Conservation (phyloP, 2,888 invertebrate species). For the Volucella inanis region DNA sequence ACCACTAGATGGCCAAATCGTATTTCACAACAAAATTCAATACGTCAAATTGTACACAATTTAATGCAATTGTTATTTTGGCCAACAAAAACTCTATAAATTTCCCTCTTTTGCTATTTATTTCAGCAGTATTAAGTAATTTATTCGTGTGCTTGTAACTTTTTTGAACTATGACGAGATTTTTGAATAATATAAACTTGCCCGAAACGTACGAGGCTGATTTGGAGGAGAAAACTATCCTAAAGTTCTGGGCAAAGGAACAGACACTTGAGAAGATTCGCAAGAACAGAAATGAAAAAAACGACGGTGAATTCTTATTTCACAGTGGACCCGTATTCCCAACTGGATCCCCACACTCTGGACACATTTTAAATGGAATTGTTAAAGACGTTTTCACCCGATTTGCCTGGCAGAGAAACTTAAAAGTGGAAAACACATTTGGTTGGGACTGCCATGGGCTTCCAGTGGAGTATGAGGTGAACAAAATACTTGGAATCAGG, state of each 20-base stretch:
- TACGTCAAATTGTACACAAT: conserved; percentile 27
- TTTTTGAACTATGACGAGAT: conserved; percentile 30
- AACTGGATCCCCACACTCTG: conserved; percentile 97
- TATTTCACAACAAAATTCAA: conserved; percentile 39
- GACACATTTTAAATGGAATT: conserved; percentile 96
- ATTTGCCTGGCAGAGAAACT: conserved; percentile 95
- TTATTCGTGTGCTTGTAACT: too few relatives aligned
- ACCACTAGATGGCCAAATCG: conserved; percentile 6
- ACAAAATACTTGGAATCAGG: conserved; percentile 92
- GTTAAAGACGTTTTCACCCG: conserved; percentile 97
- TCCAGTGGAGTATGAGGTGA: conserved; percentile 95
- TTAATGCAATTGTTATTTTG: background rate
- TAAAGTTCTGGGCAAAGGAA: conserved; percentile 92
- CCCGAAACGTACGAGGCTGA: conserved; percentile 45
- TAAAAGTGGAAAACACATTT: conserved; percentile 93
- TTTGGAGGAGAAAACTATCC: conserved; percentile 90
- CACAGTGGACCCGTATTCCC: conserved; percentile 99
- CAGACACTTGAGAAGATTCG: conserved; percentile 93
- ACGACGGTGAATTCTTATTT: conserved; percentile 88
- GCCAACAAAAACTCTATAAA: conserved; percentile 1
- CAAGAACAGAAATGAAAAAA: conserved; percentile 78
- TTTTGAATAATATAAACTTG: conserved; percentile 19
- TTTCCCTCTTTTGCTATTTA: background rate
- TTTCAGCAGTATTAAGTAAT: background rate
- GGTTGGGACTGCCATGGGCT: conserved; percentile 99